Conservation (phyloP, 1,140 invertebrate species). For the Hypothenemus hampei region DNA sequence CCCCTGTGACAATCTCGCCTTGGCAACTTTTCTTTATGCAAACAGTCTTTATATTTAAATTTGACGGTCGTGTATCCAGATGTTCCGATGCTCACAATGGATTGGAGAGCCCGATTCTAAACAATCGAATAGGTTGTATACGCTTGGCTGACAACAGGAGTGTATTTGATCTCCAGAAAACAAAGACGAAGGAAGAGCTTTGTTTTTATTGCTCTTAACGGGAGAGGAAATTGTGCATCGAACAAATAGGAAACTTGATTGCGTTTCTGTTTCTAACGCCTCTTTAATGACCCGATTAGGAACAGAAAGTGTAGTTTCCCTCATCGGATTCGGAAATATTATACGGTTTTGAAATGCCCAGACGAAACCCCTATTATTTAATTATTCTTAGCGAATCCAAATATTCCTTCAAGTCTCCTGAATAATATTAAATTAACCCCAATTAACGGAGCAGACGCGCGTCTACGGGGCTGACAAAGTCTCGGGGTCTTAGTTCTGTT, state of each 20-base stretch:
- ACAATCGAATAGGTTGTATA: slow-evolving; percentile 23
- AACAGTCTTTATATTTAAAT: slow-evolving; percentile 22
- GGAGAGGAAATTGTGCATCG: neutral
- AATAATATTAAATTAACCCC: slow-evolving; percentile 21
- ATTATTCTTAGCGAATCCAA: too few relatives aligned
- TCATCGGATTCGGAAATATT: too few relatives aligned
- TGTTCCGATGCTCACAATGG: slow-evolving; percentile 16
- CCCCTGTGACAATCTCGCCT: slow-evolving; percentile 5
- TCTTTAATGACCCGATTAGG: neutral
- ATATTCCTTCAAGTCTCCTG: neutral
- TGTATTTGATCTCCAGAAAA: slow-evolving; percentile 17
- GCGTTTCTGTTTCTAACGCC: neutral
- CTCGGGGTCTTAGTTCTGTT: slow-evolving; percentile 10
- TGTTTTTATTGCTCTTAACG: slow-evolving; percentile 8
- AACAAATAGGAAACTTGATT: neutral
- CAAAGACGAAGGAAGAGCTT: slow-evolving; percentile 13
- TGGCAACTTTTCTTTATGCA: slow-evolving; percentile 16
- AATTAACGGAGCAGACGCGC: slow-evolving; percentile 10
- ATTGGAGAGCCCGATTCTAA: slow-evolving; percentile 18
- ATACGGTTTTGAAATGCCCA: too few relatives aligned
- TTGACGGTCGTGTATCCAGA: slow-evolving; percentile 18
- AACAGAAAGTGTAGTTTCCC: too few relatives aligned
- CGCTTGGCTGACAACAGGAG: slow-evolving; percentile 19
- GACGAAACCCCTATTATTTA: too few relatives aligned
- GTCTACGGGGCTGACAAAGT: slow-evolving; percentile 4